A percentile compares a stretch with the other conserved stretches of the same genome.
phyloP scores from a whole-genome alignment of 2,888 invertebrate genomes.

The Phyllotreta cruciferae region DNA sequence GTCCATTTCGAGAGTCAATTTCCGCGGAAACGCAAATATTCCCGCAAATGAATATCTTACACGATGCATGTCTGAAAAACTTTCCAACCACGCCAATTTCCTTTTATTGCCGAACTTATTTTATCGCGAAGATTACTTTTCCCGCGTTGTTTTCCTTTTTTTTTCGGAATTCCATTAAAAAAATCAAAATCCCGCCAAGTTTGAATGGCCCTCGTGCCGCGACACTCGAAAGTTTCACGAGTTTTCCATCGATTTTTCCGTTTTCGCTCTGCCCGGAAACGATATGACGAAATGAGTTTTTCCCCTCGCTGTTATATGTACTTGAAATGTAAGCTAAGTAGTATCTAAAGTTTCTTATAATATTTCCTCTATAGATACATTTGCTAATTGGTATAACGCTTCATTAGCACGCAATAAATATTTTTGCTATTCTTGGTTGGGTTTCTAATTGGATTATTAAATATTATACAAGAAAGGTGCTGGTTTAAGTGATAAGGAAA shows the following conservation, averaged over 20 bases:
- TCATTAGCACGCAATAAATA: no score
- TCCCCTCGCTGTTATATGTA: no score
- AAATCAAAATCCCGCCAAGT: slow-evolving; percentile 23
- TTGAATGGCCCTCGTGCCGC: slow-evolving; percentile 21
- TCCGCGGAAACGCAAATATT: slow-evolving; percentile 12
- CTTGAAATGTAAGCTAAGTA: no score
- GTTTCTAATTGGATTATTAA: no score
- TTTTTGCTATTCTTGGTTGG: no score
- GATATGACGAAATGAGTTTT: not conserved
- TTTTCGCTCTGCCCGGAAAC: not conserved
- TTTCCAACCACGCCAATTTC: slow-evolving; percentile 29
- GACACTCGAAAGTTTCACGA: slow-evolving; percentile 19
- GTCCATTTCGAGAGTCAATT: not conserved
- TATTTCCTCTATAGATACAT: no score
- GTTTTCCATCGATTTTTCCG: slow-evolving; percentile 18
- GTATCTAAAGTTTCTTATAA: no score
- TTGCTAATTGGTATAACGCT: no score
- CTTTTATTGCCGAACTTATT: slow-evolving; percentile 32
- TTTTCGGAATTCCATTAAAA: slow-evolving; percentile 29
- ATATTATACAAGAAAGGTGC: no score
- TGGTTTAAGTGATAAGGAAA: no score
- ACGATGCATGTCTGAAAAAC: slow-evolving; percentile 25
- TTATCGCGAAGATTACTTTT: slow-evolving; percentile 29
- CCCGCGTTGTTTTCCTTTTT: slow-evolving; percentile 6
- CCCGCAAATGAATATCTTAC: slow-evolving; percentile 21